Evolutionary conservation across 2,888 invertebrate species (phyloP).

Genomic region (Junonia oenone): DNA sequence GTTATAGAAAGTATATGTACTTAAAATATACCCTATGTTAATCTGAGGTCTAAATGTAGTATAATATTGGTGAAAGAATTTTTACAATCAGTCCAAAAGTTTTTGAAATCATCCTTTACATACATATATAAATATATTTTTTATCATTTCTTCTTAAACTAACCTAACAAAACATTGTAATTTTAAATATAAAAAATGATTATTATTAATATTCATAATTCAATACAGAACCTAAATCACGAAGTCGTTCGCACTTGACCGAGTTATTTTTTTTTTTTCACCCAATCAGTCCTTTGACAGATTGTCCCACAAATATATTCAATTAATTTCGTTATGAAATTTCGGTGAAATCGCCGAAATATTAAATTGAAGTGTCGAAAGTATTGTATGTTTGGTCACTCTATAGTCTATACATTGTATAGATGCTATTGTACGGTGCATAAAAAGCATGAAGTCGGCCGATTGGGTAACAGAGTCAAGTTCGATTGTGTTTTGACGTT

Average conservation of each 20-base stretch:
- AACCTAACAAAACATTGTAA: no score
- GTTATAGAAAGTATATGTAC: no score
- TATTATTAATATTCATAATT: background rate
- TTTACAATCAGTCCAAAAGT: no score
- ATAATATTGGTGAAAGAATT: no score
- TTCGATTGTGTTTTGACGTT: constrained; percentile 40
- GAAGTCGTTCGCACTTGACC: constrained; percentile 30
- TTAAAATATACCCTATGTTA: no score
- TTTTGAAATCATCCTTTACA: no score
- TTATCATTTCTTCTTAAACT: no score
- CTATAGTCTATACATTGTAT: constrained; percentile 42
- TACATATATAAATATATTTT: no score
- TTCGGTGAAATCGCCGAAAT: constrained; percentile 67
- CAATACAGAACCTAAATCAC: constrained; percentile 23
- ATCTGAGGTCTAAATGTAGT: no score
- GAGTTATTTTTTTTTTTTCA: constrained; percentile 38
- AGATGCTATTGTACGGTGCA: constrained; percentile 45
- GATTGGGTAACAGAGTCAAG: constrained; percentile 58
- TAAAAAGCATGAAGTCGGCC: constrained; percentile 62
- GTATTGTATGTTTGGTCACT: constrained; percentile 44
- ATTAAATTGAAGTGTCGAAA: constrained; percentile 64
- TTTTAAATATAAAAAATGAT: no score
- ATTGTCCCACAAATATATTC: constrained; percentile 53
- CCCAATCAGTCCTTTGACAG: constrained; percentile 40
- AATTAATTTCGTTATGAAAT: constrained; percentile 70